These are phyloP conservation scores for Mola mola DNA, from an alignment of 2,113 vertebrate species.

Conservation along the genomic window DNA sequence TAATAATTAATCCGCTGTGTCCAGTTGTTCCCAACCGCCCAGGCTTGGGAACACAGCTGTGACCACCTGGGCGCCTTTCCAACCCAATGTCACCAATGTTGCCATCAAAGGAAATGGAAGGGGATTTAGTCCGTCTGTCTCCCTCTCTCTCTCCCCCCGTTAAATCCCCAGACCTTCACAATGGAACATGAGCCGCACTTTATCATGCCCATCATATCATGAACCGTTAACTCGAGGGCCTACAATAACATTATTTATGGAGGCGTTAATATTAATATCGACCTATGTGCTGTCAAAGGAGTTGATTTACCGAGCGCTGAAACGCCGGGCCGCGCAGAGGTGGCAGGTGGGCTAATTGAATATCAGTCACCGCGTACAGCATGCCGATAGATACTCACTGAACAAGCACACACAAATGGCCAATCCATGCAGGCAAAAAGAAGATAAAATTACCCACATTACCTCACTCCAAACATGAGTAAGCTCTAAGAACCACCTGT, in stretches of 20 bases:
- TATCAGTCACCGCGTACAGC: conserved; percentile 56
- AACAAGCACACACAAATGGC: conserved; percentile 5
- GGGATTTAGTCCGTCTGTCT: conserved; percentile 64
- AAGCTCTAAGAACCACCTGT: not conserved
- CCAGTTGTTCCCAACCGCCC: conserved; percentile 48
- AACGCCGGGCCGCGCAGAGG: conserved; percentile 53
- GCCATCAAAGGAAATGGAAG: conserved; percentile 70
- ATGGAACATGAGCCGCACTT: conserved; percentile 42
- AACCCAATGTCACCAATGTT: conserved; percentile 68
- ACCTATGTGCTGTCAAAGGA: conserved; percentile 61
- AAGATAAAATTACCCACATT: conserved; percentile 7
- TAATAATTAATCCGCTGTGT: conserved; percentile 79
- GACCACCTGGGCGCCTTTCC: conserved; percentile 70
- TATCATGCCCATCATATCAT: conserved; percentile 69
- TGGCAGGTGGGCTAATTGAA: conserved; percentile 72
- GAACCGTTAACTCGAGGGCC: conserved; percentile 68
- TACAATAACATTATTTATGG: conserved; percentile 80
- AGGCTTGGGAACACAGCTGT: conserved; percentile 76
- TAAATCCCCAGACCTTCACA: conserved; percentile 55
- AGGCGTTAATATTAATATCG: conserved; percentile 75
- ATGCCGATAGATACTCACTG: conserved; percentile 35
- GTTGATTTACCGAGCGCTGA: conserved; percentile 64
- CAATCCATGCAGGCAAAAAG: conserved; percentile 7
- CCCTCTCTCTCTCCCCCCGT: conserved; percentile 16
- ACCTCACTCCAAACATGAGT: conserved; percentile 5